Base-by-base conservation (phyloP, 2,888 invertebrate genomes). In the Apamea sordens region DNA sequence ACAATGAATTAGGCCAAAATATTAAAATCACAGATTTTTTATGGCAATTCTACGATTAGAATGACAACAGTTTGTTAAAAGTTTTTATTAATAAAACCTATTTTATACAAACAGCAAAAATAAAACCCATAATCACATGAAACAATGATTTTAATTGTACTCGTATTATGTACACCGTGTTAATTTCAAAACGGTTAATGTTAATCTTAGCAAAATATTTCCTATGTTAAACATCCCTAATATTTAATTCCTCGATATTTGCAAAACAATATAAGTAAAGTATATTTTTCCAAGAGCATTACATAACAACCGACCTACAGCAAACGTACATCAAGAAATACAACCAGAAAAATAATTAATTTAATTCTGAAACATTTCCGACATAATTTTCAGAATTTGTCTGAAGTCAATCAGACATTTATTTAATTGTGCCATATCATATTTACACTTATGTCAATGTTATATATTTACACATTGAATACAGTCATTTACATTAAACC, bases 381-480 rank as follows among this genome's bases (percentile, higher is more conserved):
- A 85, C 69, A 79, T 83, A 82, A 85, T 73, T 81, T 80, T 86
- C 61, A 79, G 88, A 92, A 91, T 91, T 95, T 95, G 94, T 94
- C 95, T 91, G 93, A 90, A 94, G 92, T 94, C 92, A 94, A 95
- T n/a, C 94, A 92, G 93, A 92, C 86, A 90, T 89, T 91, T 85
- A 90, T 91, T 89, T 91, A 92, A 91, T 87, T 83, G 85, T 90
- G 88, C 90, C 90, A 87, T 93, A 91, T 91, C 89, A 87, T 94
- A 91, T 92, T 88, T 91, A 94, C 94, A 95, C 89, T 92, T 93
- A 93, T 64, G 81, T 83, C 85, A 87, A 87, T 85, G 81, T 92
- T 91, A 93, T 92, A 92, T 95, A 95, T 95, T 91, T 95, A 95
- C 95, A 95, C 88, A 92, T 89, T 91, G 83, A 87, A 87, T 90